phyloP scores from a whole-genome alignment of 2,888 invertebrate genomes.

The Miltochrista miniata region DNA sequence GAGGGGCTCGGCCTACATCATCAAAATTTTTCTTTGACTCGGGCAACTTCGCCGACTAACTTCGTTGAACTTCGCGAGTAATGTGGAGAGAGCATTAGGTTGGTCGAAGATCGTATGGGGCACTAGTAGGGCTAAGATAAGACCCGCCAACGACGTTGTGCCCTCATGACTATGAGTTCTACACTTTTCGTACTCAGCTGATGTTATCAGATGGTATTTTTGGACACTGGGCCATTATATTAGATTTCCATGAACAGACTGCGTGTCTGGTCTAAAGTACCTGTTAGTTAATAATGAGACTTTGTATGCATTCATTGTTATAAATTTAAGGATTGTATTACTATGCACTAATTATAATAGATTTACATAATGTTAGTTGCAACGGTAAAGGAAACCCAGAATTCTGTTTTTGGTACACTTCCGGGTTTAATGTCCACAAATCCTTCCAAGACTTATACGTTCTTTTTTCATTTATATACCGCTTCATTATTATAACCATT shows the following conservation, averaged over 20 bases:
- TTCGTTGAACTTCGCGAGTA: too few relatives aligned
- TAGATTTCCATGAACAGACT: background rate
- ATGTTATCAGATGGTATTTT: background rate
- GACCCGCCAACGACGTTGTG: too few relatives aligned
- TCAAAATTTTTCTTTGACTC: too few relatives aligned
- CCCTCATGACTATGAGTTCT: too few relatives aligned
- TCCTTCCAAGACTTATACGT: too few relatives aligned
- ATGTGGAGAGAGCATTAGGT: too few relatives aligned
- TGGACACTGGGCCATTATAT: background rate
- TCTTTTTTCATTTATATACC: too few relatives aligned
- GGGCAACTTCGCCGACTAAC: too few relatives aligned
- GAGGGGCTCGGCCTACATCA: too few relatives aligned
- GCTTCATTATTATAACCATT: too few relatives aligned
- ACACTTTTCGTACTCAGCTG: background rate
- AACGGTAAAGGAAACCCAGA: background rate
- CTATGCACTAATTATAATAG: background rate
- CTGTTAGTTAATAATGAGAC: background rate
- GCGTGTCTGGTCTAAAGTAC: background rate
- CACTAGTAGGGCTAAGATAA: too few relatives aligned
- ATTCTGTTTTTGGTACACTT: background rate
- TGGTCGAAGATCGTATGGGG: too few relatives aligned
- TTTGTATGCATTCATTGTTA: slow-evolving; percentile 1
- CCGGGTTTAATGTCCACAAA: background rate
- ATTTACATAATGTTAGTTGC: background rate
- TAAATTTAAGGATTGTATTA: background rate